These are phyloP conservation scores for Hyalella azteca DNA, from an alignment of 2,888 invertebrate genomes.

Conservation along the genomic window DNA sequence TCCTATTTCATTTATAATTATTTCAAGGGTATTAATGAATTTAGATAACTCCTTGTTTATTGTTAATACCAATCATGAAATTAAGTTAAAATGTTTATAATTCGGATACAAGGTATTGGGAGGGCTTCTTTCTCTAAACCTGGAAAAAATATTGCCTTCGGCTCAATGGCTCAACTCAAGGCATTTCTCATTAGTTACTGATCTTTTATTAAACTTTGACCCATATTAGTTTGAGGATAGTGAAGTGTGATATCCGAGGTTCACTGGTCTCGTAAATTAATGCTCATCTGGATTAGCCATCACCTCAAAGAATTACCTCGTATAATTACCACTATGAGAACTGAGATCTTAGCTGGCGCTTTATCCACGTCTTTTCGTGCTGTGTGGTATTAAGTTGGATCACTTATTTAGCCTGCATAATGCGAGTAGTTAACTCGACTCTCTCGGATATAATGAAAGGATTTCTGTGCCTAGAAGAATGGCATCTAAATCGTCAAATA, in stretches of 20 bases:
- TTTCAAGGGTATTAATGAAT: no score
- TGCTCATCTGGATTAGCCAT: constrained; percentile 30
- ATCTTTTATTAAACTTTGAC: no score
- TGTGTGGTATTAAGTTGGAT: constrained; percentile 29
- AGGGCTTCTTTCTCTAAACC: no score
- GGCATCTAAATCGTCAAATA: constrained; percentile 19
- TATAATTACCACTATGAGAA: constrained; percentile 12
- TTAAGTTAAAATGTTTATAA: no score
- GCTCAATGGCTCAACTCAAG: no score
- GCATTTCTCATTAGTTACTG: no score
- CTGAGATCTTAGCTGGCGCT: constrained; percentile 17
- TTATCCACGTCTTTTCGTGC: constrained; percentile 28
- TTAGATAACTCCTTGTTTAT: no score
- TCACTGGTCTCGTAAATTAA: constrained; percentile 23
- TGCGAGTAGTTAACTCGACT: constrained; percentile 32
- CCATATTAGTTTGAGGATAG: no score
- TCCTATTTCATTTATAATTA: no score
- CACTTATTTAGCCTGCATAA: constrained; percentile 34
- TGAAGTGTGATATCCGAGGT: background rate
- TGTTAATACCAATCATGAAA: no score
- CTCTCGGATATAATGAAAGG: constrained; percentile 7
- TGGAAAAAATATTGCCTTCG: no score
- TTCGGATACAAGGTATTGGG: no score
- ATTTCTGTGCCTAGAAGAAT: constrained; percentile 10
- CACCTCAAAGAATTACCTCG: constrained; percentile 18